Conservation (phyloP, 2,797 vertebrate genomes). For the Leucoraja ocellata region DNA sequence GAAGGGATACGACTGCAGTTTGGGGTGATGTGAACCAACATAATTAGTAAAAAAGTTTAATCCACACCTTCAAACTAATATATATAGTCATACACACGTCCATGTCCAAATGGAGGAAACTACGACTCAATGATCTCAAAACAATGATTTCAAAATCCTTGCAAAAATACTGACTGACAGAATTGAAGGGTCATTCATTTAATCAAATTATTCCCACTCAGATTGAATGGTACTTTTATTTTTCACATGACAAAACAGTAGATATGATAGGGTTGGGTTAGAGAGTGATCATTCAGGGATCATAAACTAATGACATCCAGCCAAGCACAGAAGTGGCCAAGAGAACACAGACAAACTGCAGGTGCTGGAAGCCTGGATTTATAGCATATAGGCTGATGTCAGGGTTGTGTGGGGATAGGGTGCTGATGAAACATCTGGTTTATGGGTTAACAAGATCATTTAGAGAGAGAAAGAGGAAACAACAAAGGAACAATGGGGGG, state of each 20-base stretch:
- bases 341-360: no score
- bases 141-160: background rate
- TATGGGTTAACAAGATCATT: no score
- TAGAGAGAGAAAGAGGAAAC: no score
- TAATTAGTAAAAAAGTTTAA: background rate
- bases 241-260: no score
- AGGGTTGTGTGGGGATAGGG: no score
- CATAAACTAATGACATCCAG: background rate
- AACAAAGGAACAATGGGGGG: no score
- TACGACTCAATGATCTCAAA: background rate
- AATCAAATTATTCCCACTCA: background rate
- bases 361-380: no score
- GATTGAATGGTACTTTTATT: background rate
- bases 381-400: no score
- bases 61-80: background rate
- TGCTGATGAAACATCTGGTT: no score
- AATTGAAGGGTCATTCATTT: background rate
- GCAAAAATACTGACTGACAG: background rate
- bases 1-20: no score
- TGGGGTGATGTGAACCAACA: background rate
- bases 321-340: background rate
- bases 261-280: background rate
- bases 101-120: no score
- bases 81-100: no score
- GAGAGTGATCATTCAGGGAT: background rate